Percentiles rank a stretch among this genome's conserved stretches.
Evolutionary conservation across 2,797 vertebrate genomes (phyloP).

Genomic region (Hipposideros larvatus): DNA sequence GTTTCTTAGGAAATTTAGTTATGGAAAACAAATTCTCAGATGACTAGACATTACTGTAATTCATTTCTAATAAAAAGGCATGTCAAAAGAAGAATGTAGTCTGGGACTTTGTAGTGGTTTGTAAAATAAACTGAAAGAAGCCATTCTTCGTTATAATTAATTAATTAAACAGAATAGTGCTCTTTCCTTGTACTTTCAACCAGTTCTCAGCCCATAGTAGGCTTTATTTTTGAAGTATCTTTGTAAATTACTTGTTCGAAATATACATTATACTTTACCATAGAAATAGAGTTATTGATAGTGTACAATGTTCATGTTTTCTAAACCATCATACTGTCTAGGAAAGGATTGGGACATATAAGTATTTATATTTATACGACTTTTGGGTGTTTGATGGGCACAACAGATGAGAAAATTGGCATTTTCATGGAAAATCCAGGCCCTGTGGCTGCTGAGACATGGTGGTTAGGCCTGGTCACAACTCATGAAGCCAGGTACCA

Average conservation of each 20-base stretch:
- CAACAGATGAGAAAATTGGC: neutral
- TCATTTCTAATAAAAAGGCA: conserved; percentile 38
- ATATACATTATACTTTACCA: conserved; percentile 12
- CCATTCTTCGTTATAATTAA: neutral
- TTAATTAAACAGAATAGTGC: conserved; percentile 21
- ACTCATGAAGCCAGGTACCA: neutral
- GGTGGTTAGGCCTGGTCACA: neutral
- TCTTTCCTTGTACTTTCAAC: neutral
- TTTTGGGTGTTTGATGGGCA: conserved; percentile 5
- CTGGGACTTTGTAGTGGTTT: conserved; percentile 14
- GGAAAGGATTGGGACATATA: conserved; percentile 7
- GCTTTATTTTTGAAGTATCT: conserved; percentile 30
- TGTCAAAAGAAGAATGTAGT: conserved; percentile 16
- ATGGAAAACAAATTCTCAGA: conserved; percentile 15
- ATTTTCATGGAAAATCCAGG: conserved; percentile 36
- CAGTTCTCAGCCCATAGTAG: neutral
- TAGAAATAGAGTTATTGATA: neutral
- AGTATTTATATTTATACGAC: conserved; percentile 16
- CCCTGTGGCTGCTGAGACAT: neutral
- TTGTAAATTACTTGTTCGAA: conserved; percentile 20
- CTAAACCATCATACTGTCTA: conserved; percentile 24
- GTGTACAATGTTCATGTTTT: neutral
- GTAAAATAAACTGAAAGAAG: conserved; percentile 41
- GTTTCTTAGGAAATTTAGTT: conserved; percentile 26
- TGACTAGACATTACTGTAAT: neutral